These are phyloP conservation scores for Pogonognathellus flavescens DNA, from an alignment of 1,140 invertebrate species.

Conservation along the genomic window DNA sequence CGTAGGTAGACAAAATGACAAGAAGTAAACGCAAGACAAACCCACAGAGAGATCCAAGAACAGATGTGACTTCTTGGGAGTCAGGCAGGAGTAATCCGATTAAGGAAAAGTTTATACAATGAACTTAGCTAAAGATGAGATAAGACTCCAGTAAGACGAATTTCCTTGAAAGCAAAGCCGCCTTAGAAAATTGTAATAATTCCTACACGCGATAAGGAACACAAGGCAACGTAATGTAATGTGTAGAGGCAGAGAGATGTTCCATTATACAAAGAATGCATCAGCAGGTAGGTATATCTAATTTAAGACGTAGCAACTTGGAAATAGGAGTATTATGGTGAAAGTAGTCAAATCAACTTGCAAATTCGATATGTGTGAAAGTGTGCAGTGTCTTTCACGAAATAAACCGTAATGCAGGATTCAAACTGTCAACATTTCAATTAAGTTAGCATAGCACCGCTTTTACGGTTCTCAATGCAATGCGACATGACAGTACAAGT, in stretches of 20 bases:
- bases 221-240: background rate
- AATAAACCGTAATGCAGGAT: background rate
- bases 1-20: background rate
- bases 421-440: conserved; percentile 45
- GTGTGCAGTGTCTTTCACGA: background rate
- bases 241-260: background rate
- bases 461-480: background rate
- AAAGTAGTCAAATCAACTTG: background rate
- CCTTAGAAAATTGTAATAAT: conserved; percentile 27
- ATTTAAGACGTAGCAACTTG: background rate
- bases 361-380: background rate
- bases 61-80: conserved; percentile 36
- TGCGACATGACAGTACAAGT: no score
- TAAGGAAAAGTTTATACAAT: conserved; percentile 42
- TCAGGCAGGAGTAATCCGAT: conserved; percentile 10
- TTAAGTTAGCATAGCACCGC: background rate
- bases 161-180: background rate
- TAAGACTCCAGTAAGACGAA: conserved; percentile 20
- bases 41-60: conserved; percentile 11
- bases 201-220: conserved; percentile 19
- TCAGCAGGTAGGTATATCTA: background rate
- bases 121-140: conserved; percentile 44
- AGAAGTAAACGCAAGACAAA: background rate
- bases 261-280: background rate
- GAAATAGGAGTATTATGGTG: background rate